Evolutionary conservation across 1,140 invertebrate genomes (phyloP).

Genomic region (Cyclargus thomasi): DNA sequence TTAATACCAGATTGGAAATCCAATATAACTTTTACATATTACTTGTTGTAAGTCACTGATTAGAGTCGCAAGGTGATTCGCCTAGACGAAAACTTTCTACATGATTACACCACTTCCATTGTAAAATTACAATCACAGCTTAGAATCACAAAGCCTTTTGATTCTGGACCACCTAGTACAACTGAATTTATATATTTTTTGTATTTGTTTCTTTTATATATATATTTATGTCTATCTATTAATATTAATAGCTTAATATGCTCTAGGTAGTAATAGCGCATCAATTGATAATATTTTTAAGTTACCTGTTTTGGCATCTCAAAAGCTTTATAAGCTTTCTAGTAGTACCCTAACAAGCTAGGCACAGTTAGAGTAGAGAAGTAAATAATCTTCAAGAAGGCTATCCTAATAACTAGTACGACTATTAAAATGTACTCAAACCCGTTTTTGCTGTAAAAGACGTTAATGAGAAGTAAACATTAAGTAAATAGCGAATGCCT

Average conservation of each 20-base stretch:
- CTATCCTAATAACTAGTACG: not conserved
- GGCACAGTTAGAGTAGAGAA: too few relatives aligned
- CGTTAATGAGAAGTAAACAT: slow-evolving; percentile 9
- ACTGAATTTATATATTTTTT: too few relatives aligned
- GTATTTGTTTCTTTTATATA: too few relatives aligned
- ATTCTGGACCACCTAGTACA: not conserved
- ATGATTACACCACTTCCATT: not conserved
- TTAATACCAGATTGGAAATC: not conserved
- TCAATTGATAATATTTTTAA: too few relatives aligned
- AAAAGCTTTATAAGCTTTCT: too few relatives aligned
- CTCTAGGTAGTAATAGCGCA: too few relatives aligned
- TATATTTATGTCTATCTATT: too few relatives aligned
- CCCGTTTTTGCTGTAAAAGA: slow-evolving; percentile 25
- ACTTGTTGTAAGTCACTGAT: not conserved
- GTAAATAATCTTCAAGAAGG: too few relatives aligned
- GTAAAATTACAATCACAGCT: not conserved
- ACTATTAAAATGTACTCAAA: not conserved
- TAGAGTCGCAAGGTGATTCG: not conserved
- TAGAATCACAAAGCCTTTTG: not conserved
- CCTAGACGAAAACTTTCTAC: not conserved
- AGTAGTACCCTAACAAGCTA: too few relatives aligned
- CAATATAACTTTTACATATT: not conserved
- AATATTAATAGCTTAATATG: too few relatives aligned
- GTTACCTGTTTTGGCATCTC: too few relatives aligned
- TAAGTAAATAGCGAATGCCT: slow-evolving; percentile 47